A percentile compares a stretch with the other conserved stretches of the same genome.
phyloP scores from a whole-genome alignment of 2,797 vertebrate genomes.

The Microcaecilia unicolor region DNA sequence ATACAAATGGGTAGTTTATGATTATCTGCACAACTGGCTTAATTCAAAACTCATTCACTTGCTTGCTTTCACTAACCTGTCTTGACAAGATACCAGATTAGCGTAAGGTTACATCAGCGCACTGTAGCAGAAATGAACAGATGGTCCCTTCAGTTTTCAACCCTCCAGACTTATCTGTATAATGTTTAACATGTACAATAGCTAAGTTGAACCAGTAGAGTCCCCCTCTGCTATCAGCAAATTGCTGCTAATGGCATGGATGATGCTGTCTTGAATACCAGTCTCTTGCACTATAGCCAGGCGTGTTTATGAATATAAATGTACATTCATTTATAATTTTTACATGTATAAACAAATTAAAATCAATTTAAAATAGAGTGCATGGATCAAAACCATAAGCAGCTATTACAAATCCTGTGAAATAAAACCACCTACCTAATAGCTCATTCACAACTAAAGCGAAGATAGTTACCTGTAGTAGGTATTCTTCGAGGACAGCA shows the following conservation, averaged over 20 bases:
- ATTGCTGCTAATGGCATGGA: conserved; percentile 68
- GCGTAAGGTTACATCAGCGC: conserved; percentile 92
- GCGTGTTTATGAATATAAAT: too few species aligned
- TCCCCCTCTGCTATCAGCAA: conserved; percentile 71
- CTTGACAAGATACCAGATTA: conserved; percentile 98
- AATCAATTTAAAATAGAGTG: too few species aligned
- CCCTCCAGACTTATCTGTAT: conserved; percentile 51
- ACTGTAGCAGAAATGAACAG: conserved; percentile 93
- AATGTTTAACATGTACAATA: conserved; percentile 78
- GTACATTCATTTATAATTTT: too few species aligned
- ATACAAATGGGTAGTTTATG: conserved; percentile 28
- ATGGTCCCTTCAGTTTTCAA: conserved; percentile 72
- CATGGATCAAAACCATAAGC: too few species aligned
- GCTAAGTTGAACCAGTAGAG: conserved; percentile 62
- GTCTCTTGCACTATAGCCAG: conserved; percentile 15
- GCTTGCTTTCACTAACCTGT: conserved; percentile 96
- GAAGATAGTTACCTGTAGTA: too few species aligned
- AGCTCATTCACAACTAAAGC: too few species aligned
- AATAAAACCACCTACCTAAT: too few species aligned
- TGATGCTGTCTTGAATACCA: conserved; percentile 64
- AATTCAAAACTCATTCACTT: conserved; percentile 71
- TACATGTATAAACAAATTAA: too few species aligned
- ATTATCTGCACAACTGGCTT: conserved; percentile 65
- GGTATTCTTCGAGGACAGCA: too few species aligned
- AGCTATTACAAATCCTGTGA: too few species aligned